These are phyloP conservation scores for Hydriomena furcata DNA, from an alignment of 2,888 invertebrate species.

Conservation along the genomic window DNA sequence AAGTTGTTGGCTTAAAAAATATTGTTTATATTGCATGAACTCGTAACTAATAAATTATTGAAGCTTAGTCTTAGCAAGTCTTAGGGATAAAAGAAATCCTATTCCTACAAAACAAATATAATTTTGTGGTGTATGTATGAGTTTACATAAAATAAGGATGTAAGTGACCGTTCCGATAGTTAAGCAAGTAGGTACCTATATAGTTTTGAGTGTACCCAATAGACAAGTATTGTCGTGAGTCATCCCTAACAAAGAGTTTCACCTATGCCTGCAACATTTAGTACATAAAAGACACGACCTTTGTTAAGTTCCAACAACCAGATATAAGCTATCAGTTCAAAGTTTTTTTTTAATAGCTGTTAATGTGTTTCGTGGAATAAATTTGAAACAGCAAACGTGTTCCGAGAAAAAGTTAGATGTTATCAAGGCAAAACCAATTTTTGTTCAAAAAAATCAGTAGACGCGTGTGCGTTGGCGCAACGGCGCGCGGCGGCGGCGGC, in stretches of 20 bases:
- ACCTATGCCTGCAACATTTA: conserved; percentile 7
- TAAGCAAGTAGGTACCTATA: too few relatives aligned
- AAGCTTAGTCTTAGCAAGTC: too few relatives aligned
- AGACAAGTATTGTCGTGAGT: conserved; percentile 6
- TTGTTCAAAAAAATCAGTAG: conserved; percentile 54
- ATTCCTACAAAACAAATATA: too few relatives aligned
- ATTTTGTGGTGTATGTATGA: too few relatives aligned
- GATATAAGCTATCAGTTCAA: conserved; percentile 1
- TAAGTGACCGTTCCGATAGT: background rate
- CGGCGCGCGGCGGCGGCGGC: conserved; percentile 50
- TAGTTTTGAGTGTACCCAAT: background rate
- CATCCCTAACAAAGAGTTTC: conserved; percentile 15
- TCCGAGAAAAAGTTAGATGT: conserved; percentile 30
- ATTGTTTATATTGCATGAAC: too few relatives aligned
- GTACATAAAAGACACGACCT: conserved; percentile 3
- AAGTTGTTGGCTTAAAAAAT: too few relatives aligned
- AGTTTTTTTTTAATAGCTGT: background rate
- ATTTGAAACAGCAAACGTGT: conserved; percentile 13
- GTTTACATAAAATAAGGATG: too few relatives aligned
- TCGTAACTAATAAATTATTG: too few relatives aligned
- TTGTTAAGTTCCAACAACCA: conserved; percentile 8
- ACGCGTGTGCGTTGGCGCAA: conserved; percentile 47
- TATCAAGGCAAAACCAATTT: conserved; percentile 48
- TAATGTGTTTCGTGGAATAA: conserved; percentile 10
- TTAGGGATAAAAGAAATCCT: too few relatives aligned